Evolutionary conservation across 1,140 invertebrate genomes (phyloP).

Genomic region (Zeugodacus cucurbitae): DNA sequence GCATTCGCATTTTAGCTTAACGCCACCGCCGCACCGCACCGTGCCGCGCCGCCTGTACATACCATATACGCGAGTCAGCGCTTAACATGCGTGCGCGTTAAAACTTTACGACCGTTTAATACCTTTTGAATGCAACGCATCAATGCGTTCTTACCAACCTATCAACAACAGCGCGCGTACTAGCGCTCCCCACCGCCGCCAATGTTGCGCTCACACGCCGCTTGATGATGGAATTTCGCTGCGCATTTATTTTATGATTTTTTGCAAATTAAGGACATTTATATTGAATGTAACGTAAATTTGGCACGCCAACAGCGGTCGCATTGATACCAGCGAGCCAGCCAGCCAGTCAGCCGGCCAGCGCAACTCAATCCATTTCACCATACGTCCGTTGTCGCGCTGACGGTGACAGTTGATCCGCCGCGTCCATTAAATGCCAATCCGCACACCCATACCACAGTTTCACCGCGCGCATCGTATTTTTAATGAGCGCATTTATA

Average conservation of each 20-base stretch:
- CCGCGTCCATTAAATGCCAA: slow-evolving; percentile 23
- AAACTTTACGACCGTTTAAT: slow-evolving; percentile 37
- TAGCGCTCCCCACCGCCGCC: background rate
- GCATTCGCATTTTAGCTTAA: background rate
- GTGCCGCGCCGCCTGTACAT: background rate
- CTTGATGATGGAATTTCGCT: slow-evolving; percentile 28
- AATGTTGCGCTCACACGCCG: background rate
- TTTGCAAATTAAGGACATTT: slow-evolving; percentile 35
- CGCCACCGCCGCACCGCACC: background rate
- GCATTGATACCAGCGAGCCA: background rate
- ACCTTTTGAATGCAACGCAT: slow-evolving; percentile 32
- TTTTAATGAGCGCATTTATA: slow-evolving; percentile 37
- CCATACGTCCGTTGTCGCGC: background rate
- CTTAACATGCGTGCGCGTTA: background rate
- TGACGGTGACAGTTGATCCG: slow-evolving; percentile 24
- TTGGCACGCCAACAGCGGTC: background rate
- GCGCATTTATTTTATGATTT: slow-evolving; percentile 36
- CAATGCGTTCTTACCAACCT: background rate
- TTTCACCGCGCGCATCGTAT: background rate
- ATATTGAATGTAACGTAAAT: slow-evolving; percentile 23
- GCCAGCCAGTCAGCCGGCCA: background rate
- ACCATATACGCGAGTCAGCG: background rate
- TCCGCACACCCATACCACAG: background rate
- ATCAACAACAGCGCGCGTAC: background rate
- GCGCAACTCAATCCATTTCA: background rate